These are phyloP conservation scores for Zalophus californianus DNA, from an alignment of 2,797 vertebrate genomes.

Conservation along the genomic window DNA sequence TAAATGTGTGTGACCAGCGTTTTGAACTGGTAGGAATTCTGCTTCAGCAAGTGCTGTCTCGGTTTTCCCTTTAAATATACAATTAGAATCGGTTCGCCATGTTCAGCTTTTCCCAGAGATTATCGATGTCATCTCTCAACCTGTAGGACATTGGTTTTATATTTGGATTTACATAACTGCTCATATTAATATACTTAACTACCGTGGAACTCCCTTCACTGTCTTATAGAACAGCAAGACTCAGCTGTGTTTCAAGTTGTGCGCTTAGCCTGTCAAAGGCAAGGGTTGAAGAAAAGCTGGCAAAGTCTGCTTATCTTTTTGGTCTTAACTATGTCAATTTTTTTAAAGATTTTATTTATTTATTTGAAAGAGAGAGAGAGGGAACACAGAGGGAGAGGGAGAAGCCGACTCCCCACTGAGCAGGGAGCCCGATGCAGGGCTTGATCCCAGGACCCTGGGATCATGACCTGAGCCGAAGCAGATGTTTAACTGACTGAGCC, in stretches of 20 bases:
- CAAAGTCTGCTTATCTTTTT: neutral
- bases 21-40: neutral
- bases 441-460: neutral
- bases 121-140: neutral
- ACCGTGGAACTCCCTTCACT: neutral
- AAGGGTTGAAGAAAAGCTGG: neutral
- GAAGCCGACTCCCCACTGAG: neutral
- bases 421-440: accelerated
- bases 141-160: neutral
- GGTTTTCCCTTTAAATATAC: neutral
- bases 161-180: neutral
- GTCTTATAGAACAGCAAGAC: neutral
- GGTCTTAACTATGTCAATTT: neutral
- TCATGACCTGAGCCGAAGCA: neutral
- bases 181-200: neutral
- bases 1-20: accelerated
- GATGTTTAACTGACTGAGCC: neutral
- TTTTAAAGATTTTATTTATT: neutral
- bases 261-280: neutral
- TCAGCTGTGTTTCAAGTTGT: no score
- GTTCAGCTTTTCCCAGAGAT: neutral
- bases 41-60: neutral
- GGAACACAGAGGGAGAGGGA: neutral
- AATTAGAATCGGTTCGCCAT: neutral
- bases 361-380: neutral